Evolutionary conservation across 2,888 invertebrate species (phyloP), one percentile per base, ranked within the genome.

Genomic region (Rhimphoctona megacephalus): DNA sequence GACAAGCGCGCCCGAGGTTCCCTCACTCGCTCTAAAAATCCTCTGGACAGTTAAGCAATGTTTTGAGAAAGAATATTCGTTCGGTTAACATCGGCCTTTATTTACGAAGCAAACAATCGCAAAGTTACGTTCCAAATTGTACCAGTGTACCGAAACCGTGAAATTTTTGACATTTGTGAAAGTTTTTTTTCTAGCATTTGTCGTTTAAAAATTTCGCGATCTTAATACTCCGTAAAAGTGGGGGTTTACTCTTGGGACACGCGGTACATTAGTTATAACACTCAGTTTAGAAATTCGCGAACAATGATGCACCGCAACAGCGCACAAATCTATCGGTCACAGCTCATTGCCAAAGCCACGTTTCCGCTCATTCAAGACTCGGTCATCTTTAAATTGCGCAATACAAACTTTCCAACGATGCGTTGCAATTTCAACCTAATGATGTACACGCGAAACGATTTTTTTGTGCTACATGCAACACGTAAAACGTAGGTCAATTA

Each of bases 311-410:
- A 11, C 57, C 57, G 57, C 14, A 25, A 57, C 11, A 57, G 11
- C 25, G 11, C 6, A 25, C 11, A 25, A 57, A 57, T 25, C 25
- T 57, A 57, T 57, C 57, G 57, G 57, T 57, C 57, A 57, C 57
- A 14, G 57, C 57, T 57, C 25, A 57, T 57, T 57, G 57, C 57
- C 57, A 57, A 57, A 57, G 57, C 11, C 57, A 57, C 57, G 57
- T 57, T 57, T 57, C 57, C 57, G 57, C 22, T 57, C 57, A 14
- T 57, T 57, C 25, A 57, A 11, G 25, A 57, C 25, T 57, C n/a
- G 19, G 8, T 22, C 57, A 57, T 57, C 57, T 25, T 57, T 22
- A 14, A 25, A 57, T 57, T 57, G 25, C 11, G 57, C 57, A 25
- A 57, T 57, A n/a, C 9, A 25, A 57, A 57, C 25, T 57, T 57